phyloP scores from a whole-genome alignment of 2,113 vertebrate species.

The Labeo rohita region DNA sequence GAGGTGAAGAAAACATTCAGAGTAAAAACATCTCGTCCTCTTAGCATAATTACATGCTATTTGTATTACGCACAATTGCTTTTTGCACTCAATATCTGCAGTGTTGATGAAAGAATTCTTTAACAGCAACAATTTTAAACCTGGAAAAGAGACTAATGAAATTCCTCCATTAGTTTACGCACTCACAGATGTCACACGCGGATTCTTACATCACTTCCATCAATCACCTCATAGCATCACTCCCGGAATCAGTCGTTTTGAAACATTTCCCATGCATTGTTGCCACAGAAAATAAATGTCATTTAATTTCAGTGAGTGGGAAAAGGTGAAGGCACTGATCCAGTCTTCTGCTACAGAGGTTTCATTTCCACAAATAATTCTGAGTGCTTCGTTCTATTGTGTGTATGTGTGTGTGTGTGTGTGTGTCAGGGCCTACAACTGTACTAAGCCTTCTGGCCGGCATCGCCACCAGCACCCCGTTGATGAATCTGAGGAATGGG shows the following conservation, averaged over 20 bases:
- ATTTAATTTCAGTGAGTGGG: constrained; percentile 73
- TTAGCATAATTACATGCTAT: constrained; percentile 34
- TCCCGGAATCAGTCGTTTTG: constrained; percentile 35
- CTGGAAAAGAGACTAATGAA: constrained; percentile 22
- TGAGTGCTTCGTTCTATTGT: constrained; percentile 72
- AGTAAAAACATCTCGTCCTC: constrained; percentile 28
- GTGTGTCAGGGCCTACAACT: constrained; percentile 15
- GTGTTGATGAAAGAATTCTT: constrained; percentile 28
- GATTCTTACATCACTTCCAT: constrained; percentile 44
- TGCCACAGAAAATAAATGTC: constrained; percentile 64
- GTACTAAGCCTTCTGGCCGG: constrained; percentile 32
- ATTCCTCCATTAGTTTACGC: constrained; percentile 18
- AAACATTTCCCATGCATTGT: constrained; percentile 57
- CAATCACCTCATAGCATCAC: constrained; percentile 37
- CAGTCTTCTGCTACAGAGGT: constrained; percentile 58
- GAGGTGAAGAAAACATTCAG: constrained; percentile 35
- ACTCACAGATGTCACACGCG: constrained; percentile 12
- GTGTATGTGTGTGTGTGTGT: constrained; percentile 18
- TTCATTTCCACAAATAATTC: constrained; percentile 78
- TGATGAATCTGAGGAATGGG: constrained; percentile 76
- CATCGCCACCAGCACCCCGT: constrained; percentile 68
- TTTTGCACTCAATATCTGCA: constrained; percentile 31
- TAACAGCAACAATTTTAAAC: constrained; percentile 12
- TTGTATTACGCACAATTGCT: constrained; percentile 25
- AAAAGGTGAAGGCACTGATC: constrained; percentile 54